Base-by-base conservation (phyloP, 1,140 invertebrate genomes). In the Drosophila fuyamai region DNA sequence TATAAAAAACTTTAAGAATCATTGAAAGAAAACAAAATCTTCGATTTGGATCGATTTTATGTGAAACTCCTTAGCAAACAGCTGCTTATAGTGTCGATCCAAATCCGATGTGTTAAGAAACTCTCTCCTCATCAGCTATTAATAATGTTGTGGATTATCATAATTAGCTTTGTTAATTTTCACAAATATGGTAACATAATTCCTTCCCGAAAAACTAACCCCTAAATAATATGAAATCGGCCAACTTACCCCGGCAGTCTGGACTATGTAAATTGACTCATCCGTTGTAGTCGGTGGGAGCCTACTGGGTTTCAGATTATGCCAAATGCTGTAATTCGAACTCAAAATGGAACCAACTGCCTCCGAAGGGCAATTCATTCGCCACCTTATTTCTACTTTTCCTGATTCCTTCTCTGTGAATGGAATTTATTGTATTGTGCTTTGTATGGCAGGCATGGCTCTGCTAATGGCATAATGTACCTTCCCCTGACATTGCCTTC, bases 391-490 rank as follows among this genome's bases (percentile, higher is more conserved):
- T 76, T 43, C 54, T 16, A 62, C 46, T 59, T 61, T 62, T 59
- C 35, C 41, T 67, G 67, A 55, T 41, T 40, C 59, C 36, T 63
- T 62, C 61, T 58, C 55, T 13, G 38, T 57, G 65, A 80, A 71
- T 75, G 75, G 77, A 76, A 67, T 70, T 53, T 51, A 79, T 68
- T 48, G 70, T 59, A 83, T 89, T 81, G 74, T 89, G 67, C 51
- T 48, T 51, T 53, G 56, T 51, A 35, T 48, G 56, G 27, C 38
- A 29, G 43, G 18, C 40, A 48, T 4, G 66, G 65, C 58, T 50
- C 62, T 80, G 70, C 75, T 91, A 91, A 91, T 91, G 83, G 81
- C 79, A 91, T 91, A 91, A 91, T 91, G 83, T 66, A 67, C 75
- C 85, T 74, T 80, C 48, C 80, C 53, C 43, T 40, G 32, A 40